A percentile compares a stretch with the other conserved stretches of the same genome.
Conservation (phyloP, 2,888 invertebrate species). For the Drosophila meridionalis region DNA sequence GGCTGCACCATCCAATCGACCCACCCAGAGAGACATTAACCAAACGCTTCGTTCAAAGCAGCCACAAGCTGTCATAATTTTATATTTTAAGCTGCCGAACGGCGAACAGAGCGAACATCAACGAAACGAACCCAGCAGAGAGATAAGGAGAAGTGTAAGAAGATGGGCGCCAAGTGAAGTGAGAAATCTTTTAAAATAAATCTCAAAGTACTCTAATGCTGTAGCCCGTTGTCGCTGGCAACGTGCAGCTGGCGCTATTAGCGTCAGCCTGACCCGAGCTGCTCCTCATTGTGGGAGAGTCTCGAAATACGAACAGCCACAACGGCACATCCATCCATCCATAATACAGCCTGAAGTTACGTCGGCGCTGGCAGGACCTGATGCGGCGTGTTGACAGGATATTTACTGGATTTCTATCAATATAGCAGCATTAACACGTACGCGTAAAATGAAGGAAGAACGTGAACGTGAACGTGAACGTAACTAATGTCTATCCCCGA, state of each 20-base stretch:
- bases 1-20: background rate
- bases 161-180: constrained; percentile 27
- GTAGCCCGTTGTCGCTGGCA: constrained; percentile 68
- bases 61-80: constrained; percentile 74
- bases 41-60: constrained; percentile 44
- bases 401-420: constrained; percentile 81
- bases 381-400: constrained; percentile 76
- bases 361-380: constrained; percentile 17
- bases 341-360: constrained; percentile 31
- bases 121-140: constrained; percentile 17
- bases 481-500: constrained; percentile 46
- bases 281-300: constrained; percentile 15
- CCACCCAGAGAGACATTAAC: constrained; percentile 22
- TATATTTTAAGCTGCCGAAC: constrained; percentile 64
- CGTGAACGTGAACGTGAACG: constrained; percentile 76
- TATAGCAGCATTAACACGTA: constrained; percentile 77
- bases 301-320: constrained; percentile 15
- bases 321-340: background rate
- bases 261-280: constrained; percentile 49
- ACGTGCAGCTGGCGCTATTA: constrained; percentile 80
- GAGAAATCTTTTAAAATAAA: constrained; percentile 70
- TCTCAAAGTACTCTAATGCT: constrained; percentile 70
- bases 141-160: constrained; percentile 32
- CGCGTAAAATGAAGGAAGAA: constrained; percentile 64
- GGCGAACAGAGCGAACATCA: constrained; percentile 18